phyloP scores from a whole-genome alignment of 2,888 invertebrate genomes.

The Camptogramma bilineatum region DNA sequence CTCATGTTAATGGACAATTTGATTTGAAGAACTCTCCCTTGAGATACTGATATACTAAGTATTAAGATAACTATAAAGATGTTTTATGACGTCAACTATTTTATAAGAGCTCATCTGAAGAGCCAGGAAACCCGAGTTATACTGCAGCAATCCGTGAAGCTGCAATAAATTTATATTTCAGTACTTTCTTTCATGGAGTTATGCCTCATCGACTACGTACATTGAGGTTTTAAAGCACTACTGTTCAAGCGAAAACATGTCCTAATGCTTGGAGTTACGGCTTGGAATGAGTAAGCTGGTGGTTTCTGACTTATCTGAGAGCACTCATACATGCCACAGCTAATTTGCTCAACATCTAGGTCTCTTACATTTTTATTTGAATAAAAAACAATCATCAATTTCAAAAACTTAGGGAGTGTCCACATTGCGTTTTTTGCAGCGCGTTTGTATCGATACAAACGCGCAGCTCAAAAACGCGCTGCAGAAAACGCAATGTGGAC shows the following conservation, averaged over 20 bases:
- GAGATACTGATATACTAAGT: too few species aligned
- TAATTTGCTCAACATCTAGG: not conserved
- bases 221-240: slow-evolving; percentile 17
- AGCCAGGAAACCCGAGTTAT: slow-evolving; percentile 9
- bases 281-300: not conserved
- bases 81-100: not conserved
- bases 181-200: slow-evolving; percentile 21
- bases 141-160: slow-evolving; percentile 42
- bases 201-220: slow-evolving; percentile 21
- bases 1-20: too few species aligned
- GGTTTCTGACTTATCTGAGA: slow-evolving; percentile 9
- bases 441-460: too few species aligned
- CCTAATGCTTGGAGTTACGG: slow-evolving; percentile 12
- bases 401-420: not conserved
- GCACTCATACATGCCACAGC: slow-evolving; percentile 8
- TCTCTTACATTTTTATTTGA: not conserved
- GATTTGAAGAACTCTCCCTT: too few species aligned
- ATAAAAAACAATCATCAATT: not conserved
- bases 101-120: not conserved
- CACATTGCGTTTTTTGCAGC: too few species aligned
- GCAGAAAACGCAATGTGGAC: too few species aligned
- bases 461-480: too few species aligned
- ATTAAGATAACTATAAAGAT: not conserved
- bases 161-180: slow-evolving; percentile 38
- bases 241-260: slow-evolving; percentile 10